These are phyloP conservation scores for Aleiodes testaceus DNA, from an alignment of 2,888 invertebrate species.

Conservation along the genomic window DNA sequence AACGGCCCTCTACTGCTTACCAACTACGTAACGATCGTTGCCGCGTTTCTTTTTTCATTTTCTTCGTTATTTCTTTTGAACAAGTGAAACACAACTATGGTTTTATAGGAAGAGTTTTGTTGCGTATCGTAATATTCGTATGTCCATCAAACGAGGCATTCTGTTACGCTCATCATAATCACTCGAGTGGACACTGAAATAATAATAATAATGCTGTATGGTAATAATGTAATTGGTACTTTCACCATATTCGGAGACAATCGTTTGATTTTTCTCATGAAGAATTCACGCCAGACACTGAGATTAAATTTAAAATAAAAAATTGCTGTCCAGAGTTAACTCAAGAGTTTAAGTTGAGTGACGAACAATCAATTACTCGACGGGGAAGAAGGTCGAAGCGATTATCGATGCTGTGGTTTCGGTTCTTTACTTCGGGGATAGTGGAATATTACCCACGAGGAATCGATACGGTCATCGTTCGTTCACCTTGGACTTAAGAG, in stretches of 20 bases:
- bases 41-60: slow-evolving; percentile 29
- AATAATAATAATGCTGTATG: background rate
- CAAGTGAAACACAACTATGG: slow-evolving; percentile 13
- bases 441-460: slow-evolving; percentile 21
- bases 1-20: slow-evolving; percentile 58
- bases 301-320: background rate
- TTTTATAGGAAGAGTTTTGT: slow-evolving; percentile 25
- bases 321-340: slow-evolving; percentile 25
- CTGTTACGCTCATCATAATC: slow-evolving; percentile 5
- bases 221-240: slow-evolving; percentile 24
- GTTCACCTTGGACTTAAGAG: slow-evolving; percentile 28
- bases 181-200: slow-evolving; percentile 20
- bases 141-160: slow-evolving; percentile 3
- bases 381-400: slow-evolving; percentile 43
- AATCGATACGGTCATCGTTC: slow-evolving; percentile 48
- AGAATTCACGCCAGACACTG: no score
- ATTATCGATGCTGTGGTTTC: slow-evolving; percentile 44
- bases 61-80: no score
- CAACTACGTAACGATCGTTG: slow-evolving; percentile 64
- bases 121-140: slow-evolving; percentile 4
- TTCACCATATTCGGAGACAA: slow-evolving; percentile 8
- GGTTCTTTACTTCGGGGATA: slow-evolving; percentile 35
- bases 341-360: slow-evolving; percentile 28
- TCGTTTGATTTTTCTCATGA: background rate
- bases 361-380: slow-evolving; percentile 48